Base-by-base conservation (phyloP, 2,797 vertebrate genomes). In the Bothrops alternatus region DNA sequence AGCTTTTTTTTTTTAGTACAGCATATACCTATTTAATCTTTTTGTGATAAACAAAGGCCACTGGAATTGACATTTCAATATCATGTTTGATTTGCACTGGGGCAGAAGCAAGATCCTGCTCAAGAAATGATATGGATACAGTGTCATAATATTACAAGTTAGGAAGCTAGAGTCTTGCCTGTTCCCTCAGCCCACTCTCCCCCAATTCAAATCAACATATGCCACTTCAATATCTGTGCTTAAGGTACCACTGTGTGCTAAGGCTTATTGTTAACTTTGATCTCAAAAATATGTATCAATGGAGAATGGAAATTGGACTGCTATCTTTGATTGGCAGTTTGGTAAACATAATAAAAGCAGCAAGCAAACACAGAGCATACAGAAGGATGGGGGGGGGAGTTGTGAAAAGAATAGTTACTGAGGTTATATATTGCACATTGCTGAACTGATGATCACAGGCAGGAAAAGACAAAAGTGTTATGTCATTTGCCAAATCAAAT, bases 181-280 rank as follows among this genome's bases (percentile, higher is more conserved):
- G 25, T 50, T 73, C 58, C 58, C 14, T 10, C 53, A 57, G 2
- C 16, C 26, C 32, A 32, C 56, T 13, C 37, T 50, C 55, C 91
- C 25, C 91, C 65, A 42, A 87, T 92, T 88, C 56, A 88, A 82
- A 92, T 92, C 65, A 88, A 82, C 14, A 4, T 32, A 69, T 50
- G 26, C 57, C 88, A 82, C 91, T 92, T 92, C 58, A 88, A 92
- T 92, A 92, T 88, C 87, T 60, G 18, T 82, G 65, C 87, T 89
- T 60, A 60, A 16, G 42, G 56, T 87, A 92, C 13, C 56, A 82
- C 50, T 92, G 96, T 96, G 95, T 96, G 96, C 94, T 82, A 93
- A 95, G 93, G 96, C 95, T 96, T 95, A 96, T 94, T 95, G 96
- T 96, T 96, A 95, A 97, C 96, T 95, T 96, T 96, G 95, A 95